Base-by-base conservation (phyloP, 2,113 vertebrate genomes). In the Marcusenius ussheri region DNA sequence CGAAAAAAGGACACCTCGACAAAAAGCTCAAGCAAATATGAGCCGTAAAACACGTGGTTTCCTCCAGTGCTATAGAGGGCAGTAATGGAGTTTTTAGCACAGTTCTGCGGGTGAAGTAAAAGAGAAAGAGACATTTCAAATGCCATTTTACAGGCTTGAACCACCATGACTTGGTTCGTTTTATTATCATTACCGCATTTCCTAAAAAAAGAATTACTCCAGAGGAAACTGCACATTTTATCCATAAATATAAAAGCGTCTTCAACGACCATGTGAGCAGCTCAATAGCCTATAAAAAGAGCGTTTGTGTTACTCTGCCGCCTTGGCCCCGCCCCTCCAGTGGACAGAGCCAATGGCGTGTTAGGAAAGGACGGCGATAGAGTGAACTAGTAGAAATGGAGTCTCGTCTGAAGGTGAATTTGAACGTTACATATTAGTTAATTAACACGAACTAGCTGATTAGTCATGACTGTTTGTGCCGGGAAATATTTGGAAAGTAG, bases 321-420 rank as follows among this genome's bases (percentile, higher is more conserved):
- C 49, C 45, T 5, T 27, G 7, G 10, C 24, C 83, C 47, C 47
- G 83, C n/a, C 83, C 83, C 83, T 85, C n/a, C 15, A 11, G 0
- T 27, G 19, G 8, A 15, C 21, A 24, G 46, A 24, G 2, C 46
- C 83, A 85, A 85, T 85, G 45, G 83, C 21, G 10, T 46, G n/a
- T 46, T n/a, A 84, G 45, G 39, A 47, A 39, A 77, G 31, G 70
- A 77, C 70, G 35, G 24, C 21, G 10, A 7, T 10, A 89, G 2
- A 11, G 62, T 31, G n/a, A 9, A 27, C 10, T 6, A 87, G 93
- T 83, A 89, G 92, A 94, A 94, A 96, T 96, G 95, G 93, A 92
- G 0, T 90, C 93, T 58, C 95, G 95, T 51, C 49, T 95, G 95
- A 95, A 96, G 95, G 95, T 96, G 93, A 95, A 91, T 49, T 15